Evolutionary conservation across 2,113 vertebrate genomes (phyloP).

Genomic region (Aspiorhynchus laticeps): DNA sequence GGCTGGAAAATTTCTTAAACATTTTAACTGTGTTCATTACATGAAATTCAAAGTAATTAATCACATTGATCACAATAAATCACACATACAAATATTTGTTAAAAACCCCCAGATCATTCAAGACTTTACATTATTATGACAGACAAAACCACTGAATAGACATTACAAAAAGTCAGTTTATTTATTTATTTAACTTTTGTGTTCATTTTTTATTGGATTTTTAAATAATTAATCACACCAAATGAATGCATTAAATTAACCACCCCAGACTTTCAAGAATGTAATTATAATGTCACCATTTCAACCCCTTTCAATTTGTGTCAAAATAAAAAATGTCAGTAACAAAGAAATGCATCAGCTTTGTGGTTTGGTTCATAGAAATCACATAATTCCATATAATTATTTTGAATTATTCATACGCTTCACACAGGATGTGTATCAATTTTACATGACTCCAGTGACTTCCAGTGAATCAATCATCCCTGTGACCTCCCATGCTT

Average conservation of each 20-base stretch:
- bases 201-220: background rate
- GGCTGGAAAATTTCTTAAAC: background rate
- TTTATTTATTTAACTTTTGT: background rate
- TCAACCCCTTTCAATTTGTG: background rate
- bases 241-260: background rate
- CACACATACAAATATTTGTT: background rate
- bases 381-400: background rate
- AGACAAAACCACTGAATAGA: background rate
- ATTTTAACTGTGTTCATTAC: background rate
- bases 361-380: background rate
- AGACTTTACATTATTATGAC: background rate
- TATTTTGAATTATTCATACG: conserved; percentile 27
- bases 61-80: background rate
- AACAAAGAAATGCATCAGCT: background rate
- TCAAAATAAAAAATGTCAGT: background rate
- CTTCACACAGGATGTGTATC: background rate
- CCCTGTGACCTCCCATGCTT: background rate
- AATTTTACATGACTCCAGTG: conserved; percentile 24
- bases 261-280: background rate
- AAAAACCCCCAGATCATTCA: background rate
- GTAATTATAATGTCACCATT: background rate
- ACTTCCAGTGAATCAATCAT: conserved; percentile 3
- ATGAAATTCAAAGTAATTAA: background rate
- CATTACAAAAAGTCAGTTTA: background rate
- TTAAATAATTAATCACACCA: background rate